Conservation (phyloP, 2,113 vertebrate species). For the Sceloporus tristichus region DNA sequence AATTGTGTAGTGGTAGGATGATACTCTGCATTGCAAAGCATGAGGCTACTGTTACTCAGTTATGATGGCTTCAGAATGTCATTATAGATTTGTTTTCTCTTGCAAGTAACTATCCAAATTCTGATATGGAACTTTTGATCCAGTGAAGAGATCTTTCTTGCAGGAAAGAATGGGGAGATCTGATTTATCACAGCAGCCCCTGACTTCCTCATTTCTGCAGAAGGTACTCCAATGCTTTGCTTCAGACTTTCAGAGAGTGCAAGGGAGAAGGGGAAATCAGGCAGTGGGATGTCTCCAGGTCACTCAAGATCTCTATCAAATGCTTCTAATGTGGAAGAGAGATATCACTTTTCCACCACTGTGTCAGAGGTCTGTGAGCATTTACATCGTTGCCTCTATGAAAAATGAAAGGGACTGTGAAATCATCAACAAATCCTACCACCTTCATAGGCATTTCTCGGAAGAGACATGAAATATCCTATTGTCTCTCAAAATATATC, state of each 20-base stretch:
- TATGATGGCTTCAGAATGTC: no score
- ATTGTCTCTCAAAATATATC: not conserved
- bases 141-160: not conserved
- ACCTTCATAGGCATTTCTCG: not conserved
- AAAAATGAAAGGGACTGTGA: not conserved
- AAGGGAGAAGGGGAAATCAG: not conserved
- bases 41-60: no score
- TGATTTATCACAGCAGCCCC: no score
- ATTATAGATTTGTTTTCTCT: no score
- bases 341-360: not conserved
- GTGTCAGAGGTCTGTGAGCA: not conserved
- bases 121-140: not conserved
- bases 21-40: no score
- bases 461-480: not conserved
- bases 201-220: no score
- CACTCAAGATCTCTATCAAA: not conserved
- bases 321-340: not conserved
- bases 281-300: not conserved
- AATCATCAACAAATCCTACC: not conserved
- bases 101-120: no score
- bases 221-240: not conserved
- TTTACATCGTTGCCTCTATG: not conserved
- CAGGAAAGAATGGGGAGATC: no score
- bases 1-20: no score
- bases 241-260: not conserved